Conservation (phyloP, 1,140 invertebrate genomes). For the Drosophila bocqueti region DNA sequence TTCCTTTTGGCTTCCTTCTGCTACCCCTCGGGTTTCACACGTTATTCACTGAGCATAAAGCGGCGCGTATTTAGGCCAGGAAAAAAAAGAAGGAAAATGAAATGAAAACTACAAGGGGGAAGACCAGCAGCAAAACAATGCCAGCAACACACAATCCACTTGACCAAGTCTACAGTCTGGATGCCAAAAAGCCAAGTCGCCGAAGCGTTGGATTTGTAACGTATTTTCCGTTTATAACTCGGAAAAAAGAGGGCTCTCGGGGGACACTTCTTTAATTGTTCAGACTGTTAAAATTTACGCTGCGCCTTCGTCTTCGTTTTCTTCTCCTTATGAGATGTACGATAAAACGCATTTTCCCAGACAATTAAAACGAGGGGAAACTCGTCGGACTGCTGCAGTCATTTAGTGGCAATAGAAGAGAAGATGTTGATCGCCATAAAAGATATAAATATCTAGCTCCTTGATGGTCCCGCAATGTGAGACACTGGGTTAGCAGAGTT, state of each 20-base stretch:
- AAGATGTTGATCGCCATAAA: conserved; percentile 29
- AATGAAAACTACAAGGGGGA: conserved; percentile 21
- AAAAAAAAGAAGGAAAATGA: conserved; percentile 5
- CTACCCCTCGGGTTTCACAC: conserved; percentile 62
- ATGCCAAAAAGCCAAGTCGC: conserved; percentile 37
- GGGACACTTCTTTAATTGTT: conserved; percentile 62
- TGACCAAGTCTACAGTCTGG: conserved; percentile 55
- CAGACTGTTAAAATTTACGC: conserved; percentile 51
- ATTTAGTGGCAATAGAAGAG: conserved; percentile 37
- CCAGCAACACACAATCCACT: conserved; percentile 51
- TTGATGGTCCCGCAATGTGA: conserved; percentile 25
- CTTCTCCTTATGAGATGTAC: conserved; percentile 44
- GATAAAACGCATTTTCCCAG: conserved; percentile 74
- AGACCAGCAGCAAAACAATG: conserved; percentile 39
- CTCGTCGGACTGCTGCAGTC: conserved; percentile 15
- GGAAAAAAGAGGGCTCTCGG: conserved; percentile 2
- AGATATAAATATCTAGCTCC: conserved; percentile 31
- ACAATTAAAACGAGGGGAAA: conserved; percentile 67
- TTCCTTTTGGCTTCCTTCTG: conserved; percentile 47
- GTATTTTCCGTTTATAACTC: conserved; percentile 54
- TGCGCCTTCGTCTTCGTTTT: conserved; percentile 13
- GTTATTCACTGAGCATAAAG: conserved; percentile 79
- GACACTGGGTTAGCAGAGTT: conserved; percentile 8
- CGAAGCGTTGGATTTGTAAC: conserved; percentile 77
- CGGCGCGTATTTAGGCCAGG: conserved; percentile 69